Evolutionary conservation across 1,140 invertebrate genomes (phyloP).

Genomic region (Nasonia vitripennis): DNA sequence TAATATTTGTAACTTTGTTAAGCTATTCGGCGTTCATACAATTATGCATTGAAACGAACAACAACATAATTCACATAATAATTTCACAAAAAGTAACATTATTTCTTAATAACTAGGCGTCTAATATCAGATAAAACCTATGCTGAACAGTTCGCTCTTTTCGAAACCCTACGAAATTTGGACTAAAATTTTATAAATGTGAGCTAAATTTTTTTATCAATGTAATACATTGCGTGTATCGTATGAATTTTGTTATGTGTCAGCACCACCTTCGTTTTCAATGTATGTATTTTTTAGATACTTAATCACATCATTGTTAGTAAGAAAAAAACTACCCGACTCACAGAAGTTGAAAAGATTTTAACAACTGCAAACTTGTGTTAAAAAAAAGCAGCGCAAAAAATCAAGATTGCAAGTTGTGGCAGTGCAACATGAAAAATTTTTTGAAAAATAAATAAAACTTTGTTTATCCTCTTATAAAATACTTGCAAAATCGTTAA

Average conservation of each 20-base stretch:
- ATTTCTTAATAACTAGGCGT: constrained; percentile 47
- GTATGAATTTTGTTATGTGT: constrained; percentile 35
- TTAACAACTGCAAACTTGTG: constrained; percentile 56
- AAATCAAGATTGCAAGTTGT: constrained; percentile 54
- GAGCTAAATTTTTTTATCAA: constrained; percentile 11
- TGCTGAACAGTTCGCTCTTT: background rate
- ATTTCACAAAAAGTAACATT: constrained; percentile 50
- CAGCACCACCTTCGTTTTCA: constrained; percentile 65
- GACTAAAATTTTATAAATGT: constrained; percentile 37
- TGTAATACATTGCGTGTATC: constrained; percentile 5
- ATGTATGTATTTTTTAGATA: constrained; percentile 16
- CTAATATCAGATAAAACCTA: constrained; percentile 29
- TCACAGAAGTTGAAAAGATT: constrained; percentile 55
- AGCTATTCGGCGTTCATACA: constrained; percentile 37
- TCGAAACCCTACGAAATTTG: background rate
- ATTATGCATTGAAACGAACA: constrained; percentile 36
- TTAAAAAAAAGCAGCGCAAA: constrained; percentile 58
- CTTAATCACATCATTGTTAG: constrained; percentile 53
- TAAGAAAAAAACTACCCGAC: constrained; percentile 62
- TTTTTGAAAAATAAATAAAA: constrained; percentile 24
- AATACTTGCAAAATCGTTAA: constrained; percentile 2
- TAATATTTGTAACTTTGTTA: constrained; percentile 27
- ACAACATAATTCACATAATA: constrained; percentile 39
- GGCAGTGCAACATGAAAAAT: constrained; percentile 52
- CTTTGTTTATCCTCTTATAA: constrained; percentile 22